Evolutionary conservation across 2,888 invertebrate species (phyloP), one percentile per base, ranked within the genome.

Genomic region (Philereme vetulata): DNA sequence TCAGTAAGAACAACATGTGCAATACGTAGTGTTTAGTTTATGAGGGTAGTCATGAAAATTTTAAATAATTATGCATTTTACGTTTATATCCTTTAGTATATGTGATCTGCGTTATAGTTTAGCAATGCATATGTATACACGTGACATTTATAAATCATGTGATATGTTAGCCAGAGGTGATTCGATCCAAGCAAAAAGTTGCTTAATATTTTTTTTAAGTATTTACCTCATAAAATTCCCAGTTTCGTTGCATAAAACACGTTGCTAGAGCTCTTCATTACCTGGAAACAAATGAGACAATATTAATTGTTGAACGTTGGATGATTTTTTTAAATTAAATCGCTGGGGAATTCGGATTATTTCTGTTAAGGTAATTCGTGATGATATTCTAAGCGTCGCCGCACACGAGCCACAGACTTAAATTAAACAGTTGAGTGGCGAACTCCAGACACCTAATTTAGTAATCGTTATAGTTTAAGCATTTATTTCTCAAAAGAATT

Each of bases 221-320:
- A 64, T 72, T 85, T 86, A 86, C 86, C 86, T 85, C 86, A 85
- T 86, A 86, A 78, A 86, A 85, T 80, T 84, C 81, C 85, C 77
- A 82, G 82, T 78, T 78, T 77, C 75, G 67, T 78, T 81, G 86
- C 83, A 85, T 83, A 79, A 79, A 74, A 85, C 80, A 74, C 81
- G 82, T 77, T 77, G 55, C 54, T 81, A 74, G 75, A 73, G 71
- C 60, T 86, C 86, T 85, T 86, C 86, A 82, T 86, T 85, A 86
- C 86, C 86, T 86, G 86, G 34, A 80, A 79, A 69, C 65, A 73
- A 65, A 52, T 43, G 52, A 53, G 44, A 38, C 10, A 53, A 36
- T 44, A 68, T 69, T 35, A 60, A 60, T 65, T 56, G 53, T 58
- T 61, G 54, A 59, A 62, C 34, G 60, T 55, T 46, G 54, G 53